Base-by-base conservation (phyloP, 2,113 vertebrate genomes). In the Symphodus melops region DNA sequence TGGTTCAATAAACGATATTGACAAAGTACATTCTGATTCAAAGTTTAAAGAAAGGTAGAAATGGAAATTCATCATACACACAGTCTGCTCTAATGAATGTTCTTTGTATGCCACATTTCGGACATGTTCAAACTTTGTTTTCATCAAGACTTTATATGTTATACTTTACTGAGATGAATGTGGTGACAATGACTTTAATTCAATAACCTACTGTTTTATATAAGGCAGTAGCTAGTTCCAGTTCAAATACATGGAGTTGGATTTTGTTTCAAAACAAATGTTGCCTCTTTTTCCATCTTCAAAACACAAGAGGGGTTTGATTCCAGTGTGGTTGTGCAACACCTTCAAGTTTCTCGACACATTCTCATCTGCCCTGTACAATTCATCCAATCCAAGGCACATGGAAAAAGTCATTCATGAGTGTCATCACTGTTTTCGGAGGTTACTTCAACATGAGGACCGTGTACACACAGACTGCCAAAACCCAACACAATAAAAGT, bases 1-100 rank as follows among this genome's bases (percentile, higher is more conserved):
- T 95, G 87, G 59, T 79, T 88, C 93, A 96, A 95, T 96, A 95
- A 94, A 96, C 94, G 96, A 92, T 95, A 95, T 93, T 88, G 90
- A 96, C 95, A 96, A 58, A 37, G 90, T 88, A 94, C 88, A 92
- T 93, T 93, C 91, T 81, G 85, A 92, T 91, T 80, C 75, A 88
- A 90, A 74, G 90, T 90, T 94, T 20, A 83, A 94, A 87, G 91
- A 95, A 95, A 85, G 71, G 52, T 83, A 77, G 62, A 75, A 90
- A 91, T 94, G 90, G 92, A 94, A 86, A 74, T 51, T 65, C 17
- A 64, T 44, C 42, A 16, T 72, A 74, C 55, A 83, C 77, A 84
- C 77, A 79, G 42, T 69, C 54, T 69, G 76, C 58, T 79, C 85
- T 77, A 74, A 87, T 71, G 75, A 68, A 81, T 20, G 79, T 74